Percentiles rank a stretch among this genome's conserved stretches.
phyloP scores from a whole-genome alignment of 2,888 invertebrate genomes.

The Nephrotoma guestfalica region DNA sequence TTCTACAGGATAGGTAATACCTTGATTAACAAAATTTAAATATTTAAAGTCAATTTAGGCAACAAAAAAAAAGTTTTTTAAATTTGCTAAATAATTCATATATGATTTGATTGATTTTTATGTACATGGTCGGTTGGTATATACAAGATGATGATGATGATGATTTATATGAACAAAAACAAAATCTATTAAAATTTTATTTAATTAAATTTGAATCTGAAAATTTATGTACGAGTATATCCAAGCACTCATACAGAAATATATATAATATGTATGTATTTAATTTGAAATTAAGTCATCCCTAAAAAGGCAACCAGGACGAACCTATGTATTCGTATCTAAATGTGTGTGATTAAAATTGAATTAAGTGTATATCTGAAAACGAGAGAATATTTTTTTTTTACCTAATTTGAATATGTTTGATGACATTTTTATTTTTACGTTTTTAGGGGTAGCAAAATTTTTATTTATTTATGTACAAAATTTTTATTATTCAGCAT shows the following conservation, averaged over 20 bases:
- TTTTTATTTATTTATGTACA: not conserved
- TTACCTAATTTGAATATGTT: not conserved
- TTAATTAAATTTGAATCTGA: not conserved
- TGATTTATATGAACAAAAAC: not conserved
- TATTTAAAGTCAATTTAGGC: not conserved
- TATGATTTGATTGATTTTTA: not conserved
- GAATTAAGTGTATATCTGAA: not conserved
- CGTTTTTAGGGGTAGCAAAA: not conserved
- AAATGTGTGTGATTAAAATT: not conserved
- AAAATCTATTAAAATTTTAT: not conserved
- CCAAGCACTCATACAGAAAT: not conserved
- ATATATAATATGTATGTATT: not conserved
- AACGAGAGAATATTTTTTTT: not conserved
- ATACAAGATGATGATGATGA: not conserved
- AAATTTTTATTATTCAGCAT: not conserved
- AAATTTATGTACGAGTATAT: not conserved
- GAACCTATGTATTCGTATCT: not conserved
- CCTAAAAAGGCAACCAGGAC: not conserved
- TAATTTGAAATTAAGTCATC: not conserved
- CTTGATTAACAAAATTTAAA: not conserved
- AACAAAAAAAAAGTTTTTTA: not conserved
- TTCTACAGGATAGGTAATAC: not conserved
- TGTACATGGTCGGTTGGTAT: not conserved
- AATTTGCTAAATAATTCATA: not conserved
- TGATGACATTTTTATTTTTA: not conserved